phyloP scores from a whole-genome alignment of 1,140 invertebrate genomes.

The Dinoponera quadriceps region DNA sequence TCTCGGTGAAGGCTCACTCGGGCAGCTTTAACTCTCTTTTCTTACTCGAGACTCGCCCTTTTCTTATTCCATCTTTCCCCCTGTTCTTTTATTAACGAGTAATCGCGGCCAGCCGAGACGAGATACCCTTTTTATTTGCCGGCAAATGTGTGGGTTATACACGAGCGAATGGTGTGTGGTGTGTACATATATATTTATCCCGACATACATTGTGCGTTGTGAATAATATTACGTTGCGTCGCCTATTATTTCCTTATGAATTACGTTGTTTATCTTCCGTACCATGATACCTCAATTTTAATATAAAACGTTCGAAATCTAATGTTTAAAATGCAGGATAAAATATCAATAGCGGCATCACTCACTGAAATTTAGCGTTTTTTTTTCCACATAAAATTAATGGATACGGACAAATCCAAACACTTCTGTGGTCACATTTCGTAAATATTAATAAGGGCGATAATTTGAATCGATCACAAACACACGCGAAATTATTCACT shows the following conservation, averaged over 20 bases:
- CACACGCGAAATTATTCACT: no score
- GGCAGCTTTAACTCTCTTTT: conserved; percentile 45
- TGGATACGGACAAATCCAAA: no score
- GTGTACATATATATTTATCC: background rate
- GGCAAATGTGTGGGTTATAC: background rate
- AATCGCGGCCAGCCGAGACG: conserved; percentile 35
- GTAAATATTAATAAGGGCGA: no score
- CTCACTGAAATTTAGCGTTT: background rate
- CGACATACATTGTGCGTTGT: background rate
- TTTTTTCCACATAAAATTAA: no score
- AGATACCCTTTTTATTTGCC: conserved; percentile 37
- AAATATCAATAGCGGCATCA: background rate
- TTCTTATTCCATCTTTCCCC: conserved; percentile 40
- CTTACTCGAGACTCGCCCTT: conserved; percentile 29
- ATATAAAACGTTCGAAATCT: background rate
- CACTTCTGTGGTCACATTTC: no score
- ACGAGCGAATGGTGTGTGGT: background rate
- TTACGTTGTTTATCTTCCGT: background rate
- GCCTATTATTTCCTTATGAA: background rate
- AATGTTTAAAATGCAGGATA: background rate
- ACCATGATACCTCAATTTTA: background rate
- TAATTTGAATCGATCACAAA: no score
- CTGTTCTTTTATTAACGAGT: conserved; percentile 60
- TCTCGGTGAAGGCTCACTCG: background rate
- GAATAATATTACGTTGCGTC: background rate